A percentile compares a stretch with the other conserved stretches of the same genome.
Evolutionary conservation across 1,140 invertebrate genomes (phyloP).

Genomic region (Calosoma granatense): DNA sequence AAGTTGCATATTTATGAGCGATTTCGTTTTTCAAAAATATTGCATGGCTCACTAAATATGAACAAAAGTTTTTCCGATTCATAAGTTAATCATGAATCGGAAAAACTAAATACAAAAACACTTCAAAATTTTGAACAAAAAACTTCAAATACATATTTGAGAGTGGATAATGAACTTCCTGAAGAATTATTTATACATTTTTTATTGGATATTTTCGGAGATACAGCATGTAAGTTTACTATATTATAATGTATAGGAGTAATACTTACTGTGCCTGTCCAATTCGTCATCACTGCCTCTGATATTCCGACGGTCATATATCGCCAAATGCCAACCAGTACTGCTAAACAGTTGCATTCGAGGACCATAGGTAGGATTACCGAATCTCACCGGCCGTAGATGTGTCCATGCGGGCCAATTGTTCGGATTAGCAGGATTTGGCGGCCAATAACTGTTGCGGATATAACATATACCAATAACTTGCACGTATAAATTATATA

Average conservation of each 20-base stretch:
- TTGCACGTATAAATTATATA: neutral
- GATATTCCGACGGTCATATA: conserved; percentile 43
- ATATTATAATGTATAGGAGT: conserved; percentile 6
- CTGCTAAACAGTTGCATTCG: conserved; percentile 45
- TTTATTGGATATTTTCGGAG: conserved; percentile 11
- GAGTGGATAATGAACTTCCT: neutral
- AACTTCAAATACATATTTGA: neutral
- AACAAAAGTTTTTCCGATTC: too few relatives aligned
- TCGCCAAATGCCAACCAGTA: conserved; percentile 44
- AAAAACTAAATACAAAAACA: conserved; percentile 15
- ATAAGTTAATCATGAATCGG: too few relatives aligned
- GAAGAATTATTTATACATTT: conserved; percentile 10
- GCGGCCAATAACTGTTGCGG: conserved; percentile 1
- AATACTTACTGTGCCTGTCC: conserved; percentile 42
- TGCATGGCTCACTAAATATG: too few relatives aligned
- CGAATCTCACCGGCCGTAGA: conserved; percentile 16
- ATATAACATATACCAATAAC: neutral
- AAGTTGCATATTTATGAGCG: too few relatives aligned
- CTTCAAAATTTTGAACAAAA: conserved; percentile 5
- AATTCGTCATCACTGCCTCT: conserved; percentile 39
- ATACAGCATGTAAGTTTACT: conserved; percentile 3
- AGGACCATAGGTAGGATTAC: conserved; percentile 26
- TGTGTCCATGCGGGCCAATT: conserved; percentile 11
- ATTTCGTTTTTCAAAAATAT: too few relatives aligned
- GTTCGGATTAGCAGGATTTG: neutral